phyloP scores from a whole-genome alignment of 2,888 invertebrate genomes.

The Agrochola macilenta region DNA sequence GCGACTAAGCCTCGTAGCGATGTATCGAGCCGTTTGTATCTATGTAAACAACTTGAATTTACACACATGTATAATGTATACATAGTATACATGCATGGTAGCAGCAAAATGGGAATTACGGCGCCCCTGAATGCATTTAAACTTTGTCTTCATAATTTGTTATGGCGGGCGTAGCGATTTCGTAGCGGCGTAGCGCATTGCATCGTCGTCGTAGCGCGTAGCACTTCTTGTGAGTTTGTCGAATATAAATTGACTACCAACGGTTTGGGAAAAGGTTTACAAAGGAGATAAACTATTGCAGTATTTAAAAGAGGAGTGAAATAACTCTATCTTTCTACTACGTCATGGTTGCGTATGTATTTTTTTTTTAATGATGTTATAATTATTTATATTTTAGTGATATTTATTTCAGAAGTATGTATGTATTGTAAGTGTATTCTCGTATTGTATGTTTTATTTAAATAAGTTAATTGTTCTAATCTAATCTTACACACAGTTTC shows the following conservation, averaged over 20 bases:
- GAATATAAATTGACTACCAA: background rate
- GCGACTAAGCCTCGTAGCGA: conserved; percentile 69
- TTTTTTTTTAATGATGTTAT: background rate
- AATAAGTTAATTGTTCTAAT: background rate
- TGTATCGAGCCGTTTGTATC: conserved; percentile 56
- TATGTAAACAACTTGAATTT: conserved; percentile 50
- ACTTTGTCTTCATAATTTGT: conserved; percentile 31
- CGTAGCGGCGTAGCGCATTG: conserved; percentile 23
- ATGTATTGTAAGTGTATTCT: too few species aligned
- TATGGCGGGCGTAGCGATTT: conserved; percentile 30
- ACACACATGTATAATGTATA: background rate
- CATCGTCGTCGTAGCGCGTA: conserved; percentile 27
- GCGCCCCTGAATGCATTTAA: conserved; percentile 35
- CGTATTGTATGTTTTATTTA: too few species aligned
- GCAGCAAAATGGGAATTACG: conserved; percentile 22
- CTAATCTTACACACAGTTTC: too few species aligned
- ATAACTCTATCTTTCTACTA: background rate
- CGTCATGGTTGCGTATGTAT: background rate
- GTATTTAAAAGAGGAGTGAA: background rate
- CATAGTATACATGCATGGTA: background rate
- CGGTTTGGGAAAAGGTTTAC: background rate
- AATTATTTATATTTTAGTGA: too few species aligned
- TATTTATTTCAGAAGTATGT: too few species aligned
- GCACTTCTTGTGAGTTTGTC: conserved; percentile 20
- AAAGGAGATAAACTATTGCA: background rate